Base-by-base conservation (phyloP, 1,140 invertebrate species). In the Euwallacea similis region DNA sequence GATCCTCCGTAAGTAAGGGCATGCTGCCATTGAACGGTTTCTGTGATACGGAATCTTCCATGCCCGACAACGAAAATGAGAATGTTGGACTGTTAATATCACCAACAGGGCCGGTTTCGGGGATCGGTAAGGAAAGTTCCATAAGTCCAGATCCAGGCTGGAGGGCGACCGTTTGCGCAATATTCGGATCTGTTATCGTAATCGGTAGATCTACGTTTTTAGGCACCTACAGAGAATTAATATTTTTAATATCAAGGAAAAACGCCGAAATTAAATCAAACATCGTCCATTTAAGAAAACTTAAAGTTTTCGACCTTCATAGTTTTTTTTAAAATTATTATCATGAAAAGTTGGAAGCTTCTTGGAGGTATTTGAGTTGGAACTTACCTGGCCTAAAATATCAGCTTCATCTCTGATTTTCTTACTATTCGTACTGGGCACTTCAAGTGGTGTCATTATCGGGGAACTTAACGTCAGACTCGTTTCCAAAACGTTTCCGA, bases 401-500 rank as follows among this genome's bases (percentile, higher is more conserved):
- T 84, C 80, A 7, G 74, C 76, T 61, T 76, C 75, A 11, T 76
- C 75, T 42, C 78, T 78, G 3, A 81, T 78, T 55, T 85, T 83
- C 11, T 84, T 81, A 42, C 80, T 84, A 9, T 84, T 82, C 66
- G 84, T 87, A 21, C 86, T 87, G 0, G 91, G 90, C 6, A 89
- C 85, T 79, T 92, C 91, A 9, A 91, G 79, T 0, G 91, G 89
- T 0, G 90, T 90, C 91, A 93, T 93, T 7, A 93, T 93, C 0
- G 91, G 90, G 77, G 91, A 90, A 79, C 90, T 89, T 9, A 92
- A 81, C 1, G 90, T 88, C 42, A 87, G 75, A 53, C 89, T 92
- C 0, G 91, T 93, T 77, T 92, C 91, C 0, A 88, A 83, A 0
- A 91, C 89, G 50, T 85, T 83, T 66, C 84, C 84, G 54, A 84